Base-by-base conservation (phyloP, 2,888 invertebrate genomes). In the Hirtodrosophila confusa region DNA sequence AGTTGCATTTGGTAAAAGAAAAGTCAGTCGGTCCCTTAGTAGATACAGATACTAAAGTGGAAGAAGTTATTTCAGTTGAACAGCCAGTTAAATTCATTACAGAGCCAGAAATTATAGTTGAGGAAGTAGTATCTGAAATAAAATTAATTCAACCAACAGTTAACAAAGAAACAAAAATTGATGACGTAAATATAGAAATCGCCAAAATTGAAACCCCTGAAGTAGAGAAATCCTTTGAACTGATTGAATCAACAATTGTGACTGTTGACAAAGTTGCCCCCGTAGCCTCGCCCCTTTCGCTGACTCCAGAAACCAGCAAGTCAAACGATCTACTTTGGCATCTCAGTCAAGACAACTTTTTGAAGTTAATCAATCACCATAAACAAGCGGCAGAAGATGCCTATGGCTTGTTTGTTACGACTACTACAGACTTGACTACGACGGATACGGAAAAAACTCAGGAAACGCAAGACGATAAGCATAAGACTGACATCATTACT, bases 1-100 rank as follows among this genome's bases (percentile, higher is more conserved):
- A 93, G 72, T 93, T 93, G 89, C 67, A 69, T 64, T 66, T 75
- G 27, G 24, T 73, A 24, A 53, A 24, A 27, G 37, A 67, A 45
- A 45, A 62, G 31, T 10, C 44, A 8, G 17, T 35, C 4, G 58
- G 65, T 5, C 31, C 29, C 27, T 43, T 41, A 49, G 48, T 51
- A 45, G 37, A 50, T 43, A 17, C 27, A 55, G 49, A 48, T 3
- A 31, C 43, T 9, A 39, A 3, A 45, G 12, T 35, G 9, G 29
- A 56, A 23, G n/a, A 57, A 39, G n/a, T 29, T 7, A 7, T 29
- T 27, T 9, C 27, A 43, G 63, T 39, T 8, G 45, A 56, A 47
- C 9, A 35, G 10, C 9, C 8, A 6, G 27, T n/a, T 44, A 7
- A 31, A 29, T 10, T 10, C 44, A 44, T 44, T 44, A 6, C 6